Evolutionary conservation across 2,888 invertebrate genomes (phyloP), one percentile per base, ranked within the genome.

Genomic region (Melanostoma mellinum): DNA sequence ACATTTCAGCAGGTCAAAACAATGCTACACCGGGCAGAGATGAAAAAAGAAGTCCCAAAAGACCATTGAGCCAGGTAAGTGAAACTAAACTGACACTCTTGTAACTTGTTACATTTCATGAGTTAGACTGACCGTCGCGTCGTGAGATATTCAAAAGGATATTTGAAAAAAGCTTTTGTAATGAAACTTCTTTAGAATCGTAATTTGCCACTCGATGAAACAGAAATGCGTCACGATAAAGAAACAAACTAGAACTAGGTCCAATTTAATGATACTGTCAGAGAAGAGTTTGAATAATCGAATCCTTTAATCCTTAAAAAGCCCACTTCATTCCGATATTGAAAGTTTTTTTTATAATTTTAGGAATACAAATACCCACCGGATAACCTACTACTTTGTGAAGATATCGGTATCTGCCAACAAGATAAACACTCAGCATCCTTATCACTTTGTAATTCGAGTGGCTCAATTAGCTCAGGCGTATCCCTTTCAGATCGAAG

Each of bases 311-410:
- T 20, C 20, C 1, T 20, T 20, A 20, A 20, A 20, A 20, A 1
- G 1, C 1, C 20, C 20, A 20, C 20, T 20, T 20, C 20, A 20
- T 20, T 20, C 20, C 20, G 20, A 20, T 20, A 20, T 20, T 20
- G 20, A 20, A 20, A 20, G 20, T 20, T 20, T 20, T 20, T 20
- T 20, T 20, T 1, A 20, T 20, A 20, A 20, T 20, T 38, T 67
- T 50, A 96, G 95, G 96, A 96, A 90, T 96, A 96, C 92, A 97
- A 97, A 90, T 92, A 97, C 87, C 93, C 95, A 85, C 97, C 97
- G 36, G 80, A 73, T 88, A 92, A 6, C 94, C 95, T 84, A 96
- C 97, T 55, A 33, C 38, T 6, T 52, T 84, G 96, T 93, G 85
- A 91, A 88, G 91, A 92, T 88, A 90, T 82, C 3, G 86, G 89